phyloP scores from a whole-genome alignment of 2,888 invertebrate genomes.

The Galerucella nymphaeae region DNA sequence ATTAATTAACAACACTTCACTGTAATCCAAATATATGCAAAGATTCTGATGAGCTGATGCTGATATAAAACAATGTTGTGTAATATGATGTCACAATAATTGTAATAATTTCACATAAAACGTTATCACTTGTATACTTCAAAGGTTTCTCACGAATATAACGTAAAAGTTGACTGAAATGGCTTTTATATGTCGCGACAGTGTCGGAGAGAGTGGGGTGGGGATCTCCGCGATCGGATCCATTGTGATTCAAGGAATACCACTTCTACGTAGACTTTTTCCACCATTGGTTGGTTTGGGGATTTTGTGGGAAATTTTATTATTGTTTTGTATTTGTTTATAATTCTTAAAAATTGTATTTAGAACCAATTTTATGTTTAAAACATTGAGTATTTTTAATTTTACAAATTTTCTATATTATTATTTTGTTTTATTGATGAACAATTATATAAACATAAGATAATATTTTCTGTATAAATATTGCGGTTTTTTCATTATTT shows the following conservation, averaged over 20 bases:
- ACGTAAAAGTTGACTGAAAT: slow-evolving; percentile 9
- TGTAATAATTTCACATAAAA: background rate
- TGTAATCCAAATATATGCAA: slow-evolving; percentile 26
- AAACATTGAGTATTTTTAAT: too few relatives aligned
- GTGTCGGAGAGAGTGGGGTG: slow-evolving; percentile 14
- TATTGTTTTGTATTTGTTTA: background rate
- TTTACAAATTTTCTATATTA: too few relatives aligned
- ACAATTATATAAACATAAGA: too few relatives aligned
- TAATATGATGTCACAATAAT: slow-evolving; percentile 38
- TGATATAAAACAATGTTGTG: slow-evolving; percentile 36
- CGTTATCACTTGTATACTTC: background rate
- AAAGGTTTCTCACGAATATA: background rate
- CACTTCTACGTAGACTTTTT: slow-evolving; percentile 30
- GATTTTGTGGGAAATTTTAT: background rate
- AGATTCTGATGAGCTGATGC: slow-evolving; percentile 11
- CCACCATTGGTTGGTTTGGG: slow-evolving; percentile 35
- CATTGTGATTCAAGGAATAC: slow-evolving; percentile 47
- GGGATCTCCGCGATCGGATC: slow-evolving; percentile 38
- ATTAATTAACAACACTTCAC: slow-evolving; percentile 23
- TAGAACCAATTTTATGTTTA: too few relatives aligned
- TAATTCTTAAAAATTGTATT: background rate
- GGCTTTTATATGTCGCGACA: slow-evolving; percentile 43
- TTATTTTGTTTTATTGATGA: too few relatives aligned
- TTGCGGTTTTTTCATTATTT: too few relatives aligned
- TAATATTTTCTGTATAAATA: too few relatives aligned